phyloP scores from a whole-genome alignment of 2,113 vertebrate genomes.

The Otis tarda region DNA sequence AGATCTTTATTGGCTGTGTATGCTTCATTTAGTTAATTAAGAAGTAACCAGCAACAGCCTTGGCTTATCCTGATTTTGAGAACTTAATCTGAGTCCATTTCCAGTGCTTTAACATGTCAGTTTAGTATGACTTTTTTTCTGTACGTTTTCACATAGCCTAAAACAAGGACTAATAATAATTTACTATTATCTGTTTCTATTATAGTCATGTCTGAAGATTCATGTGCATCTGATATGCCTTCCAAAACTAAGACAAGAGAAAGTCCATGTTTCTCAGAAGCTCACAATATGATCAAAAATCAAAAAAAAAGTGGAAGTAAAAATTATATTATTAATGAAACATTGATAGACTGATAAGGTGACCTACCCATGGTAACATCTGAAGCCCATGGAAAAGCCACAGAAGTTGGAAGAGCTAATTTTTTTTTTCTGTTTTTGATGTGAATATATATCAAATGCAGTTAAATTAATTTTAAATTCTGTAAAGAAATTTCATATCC shows the following conservation, averaged over 20 bases:
- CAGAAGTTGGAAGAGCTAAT: background rate
- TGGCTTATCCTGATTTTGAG: background rate
- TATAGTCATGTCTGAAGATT: background rate
- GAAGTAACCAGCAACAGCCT: conserved; percentile 25
- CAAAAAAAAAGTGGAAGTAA: background rate
- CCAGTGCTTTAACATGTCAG: background rate
- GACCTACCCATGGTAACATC: background rate
- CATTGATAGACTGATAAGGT: background rate
- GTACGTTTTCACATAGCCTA: background rate
- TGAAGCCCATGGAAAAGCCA: background rate
- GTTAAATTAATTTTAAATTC: background rate
- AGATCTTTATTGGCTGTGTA: background rate
- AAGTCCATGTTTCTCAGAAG: background rate
- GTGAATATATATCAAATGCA: background rate
- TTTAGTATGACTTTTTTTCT: background rate
- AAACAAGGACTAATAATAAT: background rate
- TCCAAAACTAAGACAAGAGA: background rate
- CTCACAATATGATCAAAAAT: background rate
- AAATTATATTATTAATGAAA: background rate
- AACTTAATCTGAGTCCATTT: background rate
- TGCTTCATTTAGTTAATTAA: conserved; percentile 31
- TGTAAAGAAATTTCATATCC: background rate
- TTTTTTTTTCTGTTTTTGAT: background rate
- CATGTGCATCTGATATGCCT: background rate
- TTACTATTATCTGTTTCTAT: background rate